Percentiles rank a stretch among this genome's conserved stretches.
phyloP scores from a whole-genome alignment of 1,140 invertebrate species.

The Caligus rogercresseyi region DNA sequence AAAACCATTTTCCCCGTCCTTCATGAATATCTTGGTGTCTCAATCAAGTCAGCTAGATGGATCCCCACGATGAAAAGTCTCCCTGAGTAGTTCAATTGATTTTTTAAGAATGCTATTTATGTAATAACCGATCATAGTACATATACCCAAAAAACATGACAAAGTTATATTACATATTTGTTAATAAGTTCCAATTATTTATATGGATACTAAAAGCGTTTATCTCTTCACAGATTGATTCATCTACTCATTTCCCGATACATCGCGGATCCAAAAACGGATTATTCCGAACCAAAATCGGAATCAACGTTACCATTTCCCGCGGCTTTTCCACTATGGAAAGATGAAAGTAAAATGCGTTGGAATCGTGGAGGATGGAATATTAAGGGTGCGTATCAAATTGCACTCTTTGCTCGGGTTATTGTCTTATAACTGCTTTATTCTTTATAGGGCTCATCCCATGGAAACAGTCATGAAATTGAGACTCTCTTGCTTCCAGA shows the following conservation, averaged over 20 bases:
- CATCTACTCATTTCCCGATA: not conserved
- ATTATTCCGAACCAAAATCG: conserved; percentile 6
- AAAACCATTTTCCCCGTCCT: too few species aligned
- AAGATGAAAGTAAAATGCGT: conserved; percentile 11
- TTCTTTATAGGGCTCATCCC: not conserved
- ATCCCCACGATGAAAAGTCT: too few species aligned
- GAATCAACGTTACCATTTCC: conserved; percentile 8
- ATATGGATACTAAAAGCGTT: too few species aligned
- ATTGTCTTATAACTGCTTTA: not conserved
- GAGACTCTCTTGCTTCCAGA: conserved; percentile 8
- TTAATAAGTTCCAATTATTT: too few species aligned
- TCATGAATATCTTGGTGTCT: too few species aligned
- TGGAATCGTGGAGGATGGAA: conserved; percentile 1
- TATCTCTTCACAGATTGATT: not conserved
- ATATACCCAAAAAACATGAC: too few species aligned
- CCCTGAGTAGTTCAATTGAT: too few species aligned
- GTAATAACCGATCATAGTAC: too few species aligned
- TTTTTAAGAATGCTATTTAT: too few species aligned
- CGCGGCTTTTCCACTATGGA: conserved; percentile 6
- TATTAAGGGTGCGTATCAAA: not conserved
- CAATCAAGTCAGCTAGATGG: too few species aligned
- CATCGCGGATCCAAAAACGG: conserved; percentile 10
- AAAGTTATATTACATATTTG: too few species aligned
- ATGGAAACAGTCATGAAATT: conserved; percentile 11
- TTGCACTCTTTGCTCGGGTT: not conserved